Conservation (phyloP, 2,797 vertebrate genomes). For the Rhynchotus rufescens region DNA sequence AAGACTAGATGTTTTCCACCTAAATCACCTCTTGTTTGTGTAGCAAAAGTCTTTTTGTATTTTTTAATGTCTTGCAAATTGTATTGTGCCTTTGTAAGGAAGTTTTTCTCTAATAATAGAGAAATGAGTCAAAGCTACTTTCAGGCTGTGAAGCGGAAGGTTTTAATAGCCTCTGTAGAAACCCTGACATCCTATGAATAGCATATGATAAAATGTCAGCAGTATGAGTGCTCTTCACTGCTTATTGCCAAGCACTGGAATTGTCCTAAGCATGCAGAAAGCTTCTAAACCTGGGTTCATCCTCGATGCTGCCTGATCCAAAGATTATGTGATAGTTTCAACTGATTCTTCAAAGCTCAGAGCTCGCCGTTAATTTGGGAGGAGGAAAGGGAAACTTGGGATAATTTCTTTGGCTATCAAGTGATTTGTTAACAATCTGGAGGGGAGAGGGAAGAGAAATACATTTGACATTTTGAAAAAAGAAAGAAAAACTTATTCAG, state of each 20-base stretch:
- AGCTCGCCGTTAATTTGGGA: neutral
- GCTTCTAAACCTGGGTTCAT: neutral
- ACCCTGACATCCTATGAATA: neutral
- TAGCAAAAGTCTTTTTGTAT: neutral
- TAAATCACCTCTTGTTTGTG: neutral
- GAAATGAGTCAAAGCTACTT: slow-evolving; percentile 14
- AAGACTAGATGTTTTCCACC: neutral
- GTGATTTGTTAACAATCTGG: neutral
- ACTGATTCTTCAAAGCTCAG: neutral
- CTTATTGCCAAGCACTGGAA: neutral
- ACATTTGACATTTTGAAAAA: neutral
- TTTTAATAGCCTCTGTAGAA: neutral
- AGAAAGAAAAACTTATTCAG: neutral
- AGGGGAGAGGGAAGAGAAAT: accelerated
- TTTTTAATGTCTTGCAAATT: neutral
- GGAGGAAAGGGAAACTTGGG: neutral
- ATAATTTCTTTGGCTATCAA: neutral
- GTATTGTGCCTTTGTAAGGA: neutral
- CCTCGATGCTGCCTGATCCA: neutral
- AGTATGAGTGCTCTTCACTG: neutral
- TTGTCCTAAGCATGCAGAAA: neutral
- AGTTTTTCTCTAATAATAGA: neutral
- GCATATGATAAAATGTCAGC: neutral
- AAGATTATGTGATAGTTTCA: neutral
- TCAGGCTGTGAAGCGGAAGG: neutral